Base-by-base conservation (phyloP, 2,888 invertebrate genomes). In the Cacoxenus indagator region DNA sequence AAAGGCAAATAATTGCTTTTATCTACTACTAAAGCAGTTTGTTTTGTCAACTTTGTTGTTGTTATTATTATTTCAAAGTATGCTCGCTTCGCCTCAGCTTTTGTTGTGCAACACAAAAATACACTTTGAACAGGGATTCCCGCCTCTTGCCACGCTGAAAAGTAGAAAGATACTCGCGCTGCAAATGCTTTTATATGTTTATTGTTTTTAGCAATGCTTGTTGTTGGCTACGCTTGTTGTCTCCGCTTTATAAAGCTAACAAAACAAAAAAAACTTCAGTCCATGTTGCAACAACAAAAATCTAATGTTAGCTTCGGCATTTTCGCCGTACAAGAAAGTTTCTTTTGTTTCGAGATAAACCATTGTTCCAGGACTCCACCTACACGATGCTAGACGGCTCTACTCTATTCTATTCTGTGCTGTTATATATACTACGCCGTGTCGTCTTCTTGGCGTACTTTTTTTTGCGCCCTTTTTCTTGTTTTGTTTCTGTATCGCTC, bases 1-100 rank as follows among this genome's bases (percentile, higher is more conserved):
- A 51, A 51, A 51, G 51, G 19, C 51, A 51, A 51, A 51, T 51
- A 51, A 51, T 51, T 51, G 51, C 51, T 51, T 51, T 51, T 51
- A 51, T 51, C 51, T 51, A 51, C 22, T n/a, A 51, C 51, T 51
- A 51, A 51, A 51, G 22, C 51, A 51, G 51, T 51, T 51, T 51
- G 22, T 51, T 51, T 51, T 51, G 51, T 51, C 19, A 8, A 6
- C 51, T 3, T 48, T 48, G 6, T 51, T 51, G 51, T 51, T 22
- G 17, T 51, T 17, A 22, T 51, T 51, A 22, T 37, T 37, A 17
- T 19, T 51, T 51, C 19, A 51, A 51, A 19, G 17, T 5, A 51
- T 17, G 8, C 17, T 51, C 19, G 9, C 19, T 3, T 9, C 22
- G 19, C 8, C 17, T 2, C n/a, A n/a, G 19, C 19, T 51, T 4